Base-by-base conservation (phyloP, 2,113 vertebrate genomes). In the Cranoglanis bouderius region DNA sequence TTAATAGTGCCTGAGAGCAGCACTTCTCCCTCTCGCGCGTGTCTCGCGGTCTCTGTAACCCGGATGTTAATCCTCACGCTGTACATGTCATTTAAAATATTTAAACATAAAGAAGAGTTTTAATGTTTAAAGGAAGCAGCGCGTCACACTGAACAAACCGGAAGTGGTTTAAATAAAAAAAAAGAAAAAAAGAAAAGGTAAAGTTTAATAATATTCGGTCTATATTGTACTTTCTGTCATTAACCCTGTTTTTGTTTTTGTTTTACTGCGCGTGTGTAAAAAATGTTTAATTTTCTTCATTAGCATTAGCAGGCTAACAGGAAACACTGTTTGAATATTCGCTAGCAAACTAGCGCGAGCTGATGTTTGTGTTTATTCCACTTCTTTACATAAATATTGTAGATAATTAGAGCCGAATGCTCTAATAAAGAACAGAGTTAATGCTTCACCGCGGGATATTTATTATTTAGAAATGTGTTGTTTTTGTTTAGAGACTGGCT, bases 251-350 rank as follows among this genome's bases (percentile, higher is more conserved):
- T 40, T 40, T 24, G 0, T 74, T 51, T n/a, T n/a, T 13, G 40
- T 43, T 38, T 7, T 19, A 35, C 18, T 75, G 43, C 0, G 29
- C n/a, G 24, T 46, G 40, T 78, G 24, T n/a, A 49, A 49, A 49
- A 78, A 46, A 49, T 16, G 12, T 49, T 29, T 16, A 10, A n/a
- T 29, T 78, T 49, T 43, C 14, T n/a, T 0, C 26, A n/a, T 49
- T 78, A 78, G 75, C 75, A 29, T 77, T 46, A 43, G 72, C 38
- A 75, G 0, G 43, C 75, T 78, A 78, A 78, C 75, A 51, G 75
- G 40, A 51, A 16, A 78, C 43, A 7, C 40, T 4, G 72, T 43
- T 19, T 38, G 18, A 21, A 43, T 75, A 5, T 24, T 26, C 2
- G 35, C 38, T 75, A 75, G 72, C 38, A 75, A 4, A 26, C 9